Conservation (phyloP, 2,888 invertebrate genomes). For the Lottia gigantea region DNA sequence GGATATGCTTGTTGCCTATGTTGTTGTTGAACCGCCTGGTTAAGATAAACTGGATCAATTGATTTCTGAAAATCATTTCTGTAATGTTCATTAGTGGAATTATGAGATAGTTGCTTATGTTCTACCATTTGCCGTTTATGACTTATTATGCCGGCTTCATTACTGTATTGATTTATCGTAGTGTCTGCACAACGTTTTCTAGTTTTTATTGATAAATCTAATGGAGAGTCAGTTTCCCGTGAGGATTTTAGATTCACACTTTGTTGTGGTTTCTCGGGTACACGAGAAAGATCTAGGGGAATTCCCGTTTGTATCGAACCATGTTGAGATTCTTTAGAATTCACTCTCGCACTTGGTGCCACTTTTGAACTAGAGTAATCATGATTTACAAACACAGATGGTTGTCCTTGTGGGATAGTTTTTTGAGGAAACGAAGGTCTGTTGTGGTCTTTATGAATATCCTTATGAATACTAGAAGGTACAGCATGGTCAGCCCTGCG, state of each 20-base stretch:
- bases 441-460: constrained; percentile 3
- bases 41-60: constrained; percentile 8
- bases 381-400: neutral
- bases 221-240: constrained; percentile 20
- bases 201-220: constrained; percentile 28
- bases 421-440: neutral
- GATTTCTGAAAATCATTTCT: neutral
- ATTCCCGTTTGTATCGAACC: constrained; percentile 15
- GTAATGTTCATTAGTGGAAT: neutral
- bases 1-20: constrained; percentile 8
- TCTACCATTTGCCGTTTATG: neutral
- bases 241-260: neutral
- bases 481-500: neutral
- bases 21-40: constrained; percentile 19
- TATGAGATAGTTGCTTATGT: neutral
- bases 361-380: neutral
- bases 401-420: neutral
- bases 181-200: constrained; percentile 27
- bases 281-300: constrained; percentile 24
- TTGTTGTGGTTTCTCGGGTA: neutral
- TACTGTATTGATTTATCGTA: constrained; percentile 12
- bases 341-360: neutral
- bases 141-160: neutral
- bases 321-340: neutral
- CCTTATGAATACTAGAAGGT: constrained; percentile 4